phyloP scores from a whole-genome alignment of 2,113 vertebrate genomes.

The Talpa occidentalis region DNA sequence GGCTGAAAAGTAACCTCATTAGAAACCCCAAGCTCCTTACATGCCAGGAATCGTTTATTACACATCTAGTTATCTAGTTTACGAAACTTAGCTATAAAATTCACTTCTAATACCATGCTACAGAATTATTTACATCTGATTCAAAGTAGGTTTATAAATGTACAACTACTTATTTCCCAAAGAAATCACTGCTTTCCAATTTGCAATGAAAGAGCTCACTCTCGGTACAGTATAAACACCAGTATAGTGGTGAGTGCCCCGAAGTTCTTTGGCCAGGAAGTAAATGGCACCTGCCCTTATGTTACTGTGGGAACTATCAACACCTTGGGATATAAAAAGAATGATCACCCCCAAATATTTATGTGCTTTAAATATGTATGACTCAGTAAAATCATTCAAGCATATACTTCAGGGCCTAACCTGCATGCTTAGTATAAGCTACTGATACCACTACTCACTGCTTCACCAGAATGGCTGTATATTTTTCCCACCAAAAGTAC shows the following conservation, averaged over 20 bases:
- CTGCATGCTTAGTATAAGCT: slow-evolving; percentile 51
- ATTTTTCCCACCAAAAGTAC: slow-evolving; percentile 82
- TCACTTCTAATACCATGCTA: background rate
- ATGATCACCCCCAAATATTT: slow-evolving; percentile 3
- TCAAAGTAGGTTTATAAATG: slow-evolving; percentile 45
- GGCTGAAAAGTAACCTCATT: slow-evolving; percentile 40
- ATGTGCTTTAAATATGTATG: slow-evolving; percentile 38
- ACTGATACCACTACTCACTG: slow-evolving; percentile 80
- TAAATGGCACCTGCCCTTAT: background rate
- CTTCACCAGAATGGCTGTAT: slow-evolving; percentile 80
- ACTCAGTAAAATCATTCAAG: slow-evolving; percentile 38
- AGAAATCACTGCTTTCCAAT: background rate
- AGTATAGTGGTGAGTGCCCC: background rate
- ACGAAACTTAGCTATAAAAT: slow-evolving; percentile 10
- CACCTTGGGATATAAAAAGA: slow-evolving; percentile 12
- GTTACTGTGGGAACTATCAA: background rate
- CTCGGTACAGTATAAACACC: background rate
- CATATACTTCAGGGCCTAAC: background rate
- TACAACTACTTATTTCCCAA: background rate
- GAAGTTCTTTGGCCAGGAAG: background rate
- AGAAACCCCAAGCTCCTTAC: slow-evolving; percentile 34
- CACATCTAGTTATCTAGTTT: background rate
- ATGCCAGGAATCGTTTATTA: background rate
- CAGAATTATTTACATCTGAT: slow-evolving; percentile 14
- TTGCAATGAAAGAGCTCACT: background rate